Evolutionary conservation across 2,113 vertebrate species (phyloP), one percentile per base, ranked within the genome.

Genomic region (Pleuronectes platessa): DNA sequence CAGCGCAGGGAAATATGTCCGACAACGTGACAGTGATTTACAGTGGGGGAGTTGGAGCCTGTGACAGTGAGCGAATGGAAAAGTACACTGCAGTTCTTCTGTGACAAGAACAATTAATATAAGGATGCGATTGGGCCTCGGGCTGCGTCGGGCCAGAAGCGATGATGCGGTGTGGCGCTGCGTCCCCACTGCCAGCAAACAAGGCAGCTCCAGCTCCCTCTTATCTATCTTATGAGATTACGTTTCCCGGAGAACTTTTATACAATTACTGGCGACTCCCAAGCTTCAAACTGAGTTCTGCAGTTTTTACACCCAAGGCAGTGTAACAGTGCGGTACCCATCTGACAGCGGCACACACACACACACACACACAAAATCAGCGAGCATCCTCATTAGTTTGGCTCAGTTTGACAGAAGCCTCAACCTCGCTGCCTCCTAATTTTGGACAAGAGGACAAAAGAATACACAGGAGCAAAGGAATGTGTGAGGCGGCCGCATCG

Each of bases 101-200:
- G 54, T 89, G 90, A 92, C 85, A 87, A 71, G 59, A 85, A 74
- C 86, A 86, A 90, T 90, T 84, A 85, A 79, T 86, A 78, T 63
- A 20, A 87, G 37, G 24, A 74, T 9, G 69, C 55, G 18, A 74
- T 76, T 68, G 76, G 61, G 37, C 69, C 61, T 54, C 60, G 71
- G 78, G 55, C 51, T 65, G 80, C 56, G 49, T 20, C 53, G 60
- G 60, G 78, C 64, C 31, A 13, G 23, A 14, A 73, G 64, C 24
- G 51, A 74, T 59, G 65, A 78, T 74, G 72, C 55, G 62, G 27
- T 62, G 61, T 21, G 61, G 62, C 8, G 27, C 78, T 83, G 85
- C 78, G 82, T 84, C 83, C 75, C 56, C 67, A 35, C 61, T 3
- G 49, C 65, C 68, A 23, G 69, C 71, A 68, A 83, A 78, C 78